Base-by-base conservation (phyloP, 2,888 invertebrate genomes). In the Drosophila anomelani region DNA sequence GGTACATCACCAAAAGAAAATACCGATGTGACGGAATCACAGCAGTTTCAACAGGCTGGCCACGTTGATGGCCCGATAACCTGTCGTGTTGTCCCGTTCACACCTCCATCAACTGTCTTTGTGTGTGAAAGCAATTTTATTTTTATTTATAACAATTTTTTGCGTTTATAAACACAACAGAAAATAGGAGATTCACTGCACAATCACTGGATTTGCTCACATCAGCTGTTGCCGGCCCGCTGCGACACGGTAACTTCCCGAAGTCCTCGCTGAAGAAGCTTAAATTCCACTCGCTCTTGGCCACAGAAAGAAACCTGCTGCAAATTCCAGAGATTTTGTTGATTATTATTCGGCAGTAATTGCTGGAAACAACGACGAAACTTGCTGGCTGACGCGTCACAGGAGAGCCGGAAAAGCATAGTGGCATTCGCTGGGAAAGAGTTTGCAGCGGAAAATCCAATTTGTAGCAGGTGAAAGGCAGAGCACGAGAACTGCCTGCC, bases 401-500 rank as follows among this genome's bases (percentile, higher is more conserved):
- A 34, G 34, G 23, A 67, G 20, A 57, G 34, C 23, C 47, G 20
- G 20, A 41, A 70, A 36, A 58, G 23, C 58, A 41, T 26, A 41
- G 71, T 38, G 67, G 13, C 41, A 49, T 17, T 58, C 59, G 36
- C 36, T 15, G 39, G 29, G 49, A 58, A 29, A 70, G 47, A 20
- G 36, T 13, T 12, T 26, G 41, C 47, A 36, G 23, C 53, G 39
- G 10, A 44, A 43, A 43, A 66, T 51, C 20, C 20, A n/a, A 72
- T 41, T 41, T 20, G 49, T 53, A 53, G 56, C 57, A 54, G 68
- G 72, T 73, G 72, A 73, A 75, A 75, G 75, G 75, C 68, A 29
- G 32, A 54, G 38, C 59, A 43, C 41, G 26, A 80, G 74, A 75
- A 80, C 75, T 84, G 82, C 67, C 81, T 79, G 84, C 84, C 73